Evolutionary conservation across 2,888 invertebrate genomes (phyloP).

Genomic region (Nemotelus pantherinus): DNA sequence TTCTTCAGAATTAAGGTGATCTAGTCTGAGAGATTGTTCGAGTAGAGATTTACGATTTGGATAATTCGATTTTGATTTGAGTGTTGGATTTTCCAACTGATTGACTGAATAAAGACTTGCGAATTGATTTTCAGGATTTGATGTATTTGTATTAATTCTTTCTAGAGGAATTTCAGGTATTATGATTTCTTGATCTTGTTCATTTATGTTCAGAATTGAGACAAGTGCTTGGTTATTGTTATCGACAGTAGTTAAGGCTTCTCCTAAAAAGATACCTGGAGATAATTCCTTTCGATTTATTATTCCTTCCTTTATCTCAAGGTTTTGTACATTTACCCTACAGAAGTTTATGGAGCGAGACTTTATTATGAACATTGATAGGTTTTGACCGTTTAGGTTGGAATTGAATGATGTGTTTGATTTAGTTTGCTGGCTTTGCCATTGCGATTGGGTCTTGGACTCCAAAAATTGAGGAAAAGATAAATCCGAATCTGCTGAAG

Average conservation of each 20-base stretch:
- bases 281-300: conserved; percentile 1
- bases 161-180: background rate
- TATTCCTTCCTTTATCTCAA: conserved; percentile 7
- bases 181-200: background rate
- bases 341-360: conserved; percentile 2
- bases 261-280: conserved; percentile 1
- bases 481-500: background rate
- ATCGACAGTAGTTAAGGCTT: conserved; percentile 15
- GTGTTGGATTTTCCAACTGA: conserved; percentile 53
- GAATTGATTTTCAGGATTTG: too few relatives aligned
- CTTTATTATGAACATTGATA: background rate
- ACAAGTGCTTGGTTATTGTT: conserved; percentile 3
- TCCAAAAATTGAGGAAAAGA: background rate
- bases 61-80: conserved; percentile 53
- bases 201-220: conserved; percentile 4
- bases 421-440: too few relatives aligned
- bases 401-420: too few relatives aligned
- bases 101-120: too few relatives aligned
- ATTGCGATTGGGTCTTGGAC: background rate
- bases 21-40: too few relatives aligned
- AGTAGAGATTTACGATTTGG: too few relatives aligned
- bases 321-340: conserved; percentile 3
- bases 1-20: too few relatives aligned
- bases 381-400: too few relatives aligned
- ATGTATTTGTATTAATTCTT: too few relatives aligned